phyloP scores from a whole-genome alignment of 2,888 invertebrate species.

The Catocala fraxini region DNA sequence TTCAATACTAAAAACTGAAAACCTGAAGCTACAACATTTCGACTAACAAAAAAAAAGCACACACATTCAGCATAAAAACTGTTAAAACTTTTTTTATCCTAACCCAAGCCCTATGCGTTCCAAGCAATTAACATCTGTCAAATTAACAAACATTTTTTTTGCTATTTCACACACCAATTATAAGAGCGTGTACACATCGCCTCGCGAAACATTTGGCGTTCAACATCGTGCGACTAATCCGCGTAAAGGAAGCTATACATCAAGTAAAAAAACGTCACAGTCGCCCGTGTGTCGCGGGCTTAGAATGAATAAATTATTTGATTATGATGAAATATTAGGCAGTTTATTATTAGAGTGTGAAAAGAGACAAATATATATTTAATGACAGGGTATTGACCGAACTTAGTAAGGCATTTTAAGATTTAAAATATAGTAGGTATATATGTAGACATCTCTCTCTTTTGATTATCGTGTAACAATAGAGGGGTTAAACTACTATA shows the following conservation, averaged over 20 bases:
- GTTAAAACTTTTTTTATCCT: not conserved
- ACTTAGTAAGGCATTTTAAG: not conserved
- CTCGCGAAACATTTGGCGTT: constrained; percentile 51
- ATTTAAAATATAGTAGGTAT: too few species aligned
- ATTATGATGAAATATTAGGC: constrained; percentile 44
- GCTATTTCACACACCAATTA: constrained; percentile 61
- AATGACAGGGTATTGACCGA: constrained; percentile 11
- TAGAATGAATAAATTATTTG: constrained; percentile 48
- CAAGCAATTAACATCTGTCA: constrained; percentile 38
- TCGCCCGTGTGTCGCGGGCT: constrained; percentile 43
- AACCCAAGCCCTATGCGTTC: constrained; percentile 5
- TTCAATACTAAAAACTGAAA: too few species aligned
- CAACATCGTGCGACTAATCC: constrained; percentile 33
- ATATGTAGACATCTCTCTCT: too few species aligned
- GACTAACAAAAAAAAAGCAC: too few species aligned
- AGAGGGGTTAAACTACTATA: too few species aligned
- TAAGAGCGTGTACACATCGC: constrained; percentile 54
- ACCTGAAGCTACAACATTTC: too few species aligned
- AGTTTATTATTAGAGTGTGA: constrained; percentile 27
- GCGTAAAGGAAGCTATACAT: constrained; percentile 75
- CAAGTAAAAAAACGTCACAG: constrained; percentile 64
- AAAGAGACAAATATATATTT: constrained; percentile 19
- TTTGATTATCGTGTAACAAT: too few species aligned
- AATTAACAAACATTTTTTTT: constrained; percentile 29
- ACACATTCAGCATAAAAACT: not conserved